Conservation (phyloP, 2,888 invertebrate genomes). For the Glaucopsyche alexis region DNA sequence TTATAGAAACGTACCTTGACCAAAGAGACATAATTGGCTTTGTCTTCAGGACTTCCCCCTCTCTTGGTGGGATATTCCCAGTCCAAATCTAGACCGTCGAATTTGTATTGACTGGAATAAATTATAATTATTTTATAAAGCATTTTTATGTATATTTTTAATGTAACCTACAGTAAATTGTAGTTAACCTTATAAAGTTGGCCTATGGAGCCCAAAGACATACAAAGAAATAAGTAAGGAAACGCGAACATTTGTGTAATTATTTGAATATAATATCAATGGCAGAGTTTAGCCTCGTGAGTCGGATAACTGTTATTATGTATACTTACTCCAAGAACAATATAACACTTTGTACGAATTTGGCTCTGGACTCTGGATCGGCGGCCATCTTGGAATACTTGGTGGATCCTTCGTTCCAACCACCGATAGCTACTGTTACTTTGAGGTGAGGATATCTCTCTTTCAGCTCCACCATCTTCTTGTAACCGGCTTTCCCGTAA, state of each 20-base stretch:
- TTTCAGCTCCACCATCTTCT: conserved; percentile 83
- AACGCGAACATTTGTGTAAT: too few species aligned
- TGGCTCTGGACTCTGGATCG: conserved; percentile 79
- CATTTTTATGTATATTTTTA: too few species aligned
- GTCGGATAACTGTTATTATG: too few species aligned
- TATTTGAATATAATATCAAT: too few species aligned
- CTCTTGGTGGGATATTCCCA: conserved; percentile 92
- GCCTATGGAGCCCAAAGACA: too few species aligned
- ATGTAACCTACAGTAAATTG: too few species aligned
- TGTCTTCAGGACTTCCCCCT: conserved; percentile 87
- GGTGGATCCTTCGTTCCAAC: conserved; percentile 93
- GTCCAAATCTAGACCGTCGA: conserved; percentile 89
- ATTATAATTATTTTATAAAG: background rate
- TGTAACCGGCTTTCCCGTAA: conserved; percentile 86
- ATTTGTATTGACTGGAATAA: conserved; percentile 82
- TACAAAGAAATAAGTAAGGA: too few species aligned
- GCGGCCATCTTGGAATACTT: conserved; percentile 84
- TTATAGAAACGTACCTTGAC: conserved; percentile 80
- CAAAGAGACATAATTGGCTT: conserved; percentile 87
- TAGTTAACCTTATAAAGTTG: too few species aligned
- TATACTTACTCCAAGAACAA: conserved; percentile 81
- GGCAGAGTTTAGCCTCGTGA: too few species aligned
- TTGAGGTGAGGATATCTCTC: conserved; percentile 85
- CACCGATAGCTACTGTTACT: conserved; percentile 90
- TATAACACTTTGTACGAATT: conserved; percentile 86